These are phyloP conservation scores for Probosciger aterrimus DNA, from an alignment of 2,113 vertebrate genomes.

Conservation along the genomic window DNA sequence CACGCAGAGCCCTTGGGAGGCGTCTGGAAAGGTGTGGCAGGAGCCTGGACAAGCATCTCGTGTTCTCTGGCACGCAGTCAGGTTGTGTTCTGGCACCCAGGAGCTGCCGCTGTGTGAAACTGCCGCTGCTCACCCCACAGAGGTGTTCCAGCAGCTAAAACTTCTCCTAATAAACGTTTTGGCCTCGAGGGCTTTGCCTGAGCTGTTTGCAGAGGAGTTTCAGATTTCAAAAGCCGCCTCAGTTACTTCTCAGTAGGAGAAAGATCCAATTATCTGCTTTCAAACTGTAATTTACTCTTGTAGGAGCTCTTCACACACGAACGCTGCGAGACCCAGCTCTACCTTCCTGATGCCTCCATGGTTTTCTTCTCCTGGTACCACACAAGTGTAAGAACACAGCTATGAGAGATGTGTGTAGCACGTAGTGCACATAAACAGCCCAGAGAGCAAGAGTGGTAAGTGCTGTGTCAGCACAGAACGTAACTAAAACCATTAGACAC, in stretches of 20 bases:
- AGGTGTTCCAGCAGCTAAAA: slow-evolving; percentile 33
- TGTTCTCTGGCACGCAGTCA: background rate
- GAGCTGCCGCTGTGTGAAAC: background rate
- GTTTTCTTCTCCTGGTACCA: background rate
- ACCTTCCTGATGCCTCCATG: background rate
- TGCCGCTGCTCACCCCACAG: background rate
- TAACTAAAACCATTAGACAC: background rate
- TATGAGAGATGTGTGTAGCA: background rate
- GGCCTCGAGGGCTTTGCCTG: slow-evolving; percentile 4
- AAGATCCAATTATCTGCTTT: slow-evolving; percentile 43
- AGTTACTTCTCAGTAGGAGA: slow-evolving; percentile 13
- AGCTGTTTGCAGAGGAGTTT: background rate
- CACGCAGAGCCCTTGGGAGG: fast-evolving
- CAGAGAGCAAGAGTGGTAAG: background rate
- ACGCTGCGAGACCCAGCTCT: background rate
- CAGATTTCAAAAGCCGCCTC: slow-evolving; percentile 53
- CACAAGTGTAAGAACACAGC: background rate
- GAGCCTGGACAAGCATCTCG: background rate
- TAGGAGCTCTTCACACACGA: background rate
- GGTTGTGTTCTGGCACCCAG: background rate
- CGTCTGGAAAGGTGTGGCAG: background rate
- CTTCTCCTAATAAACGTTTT: slow-evolving; percentile 9
- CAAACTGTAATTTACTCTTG: slow-evolving; percentile 16
- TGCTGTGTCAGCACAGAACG: background rate
- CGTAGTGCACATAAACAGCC: background rate